These are phyloP conservation scores for Forbesichthys agassizii DNA, from an alignment of 2,113 vertebrate genomes.

Conservation along the genomic window DNA sequence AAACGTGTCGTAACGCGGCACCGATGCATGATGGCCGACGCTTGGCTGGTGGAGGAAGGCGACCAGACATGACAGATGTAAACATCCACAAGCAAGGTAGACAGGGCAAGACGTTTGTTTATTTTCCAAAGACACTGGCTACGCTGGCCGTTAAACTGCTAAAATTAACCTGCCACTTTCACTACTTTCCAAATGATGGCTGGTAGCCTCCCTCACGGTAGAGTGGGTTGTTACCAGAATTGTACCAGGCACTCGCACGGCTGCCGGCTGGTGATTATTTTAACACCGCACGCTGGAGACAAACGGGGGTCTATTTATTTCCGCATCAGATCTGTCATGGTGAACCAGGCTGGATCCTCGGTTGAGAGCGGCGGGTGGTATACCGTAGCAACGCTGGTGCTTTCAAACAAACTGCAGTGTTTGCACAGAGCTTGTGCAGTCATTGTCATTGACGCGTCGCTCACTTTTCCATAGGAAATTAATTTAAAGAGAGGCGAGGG, in stretches of 20 bases:
- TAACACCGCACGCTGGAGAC: too few relatives aligned
- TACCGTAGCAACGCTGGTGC: constrained; percentile 5
- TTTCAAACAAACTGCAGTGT: constrained; percentile 13
- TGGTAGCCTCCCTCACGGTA: not conserved
- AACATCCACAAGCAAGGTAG: not conserved
- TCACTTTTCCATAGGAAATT: not conserved
- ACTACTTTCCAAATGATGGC: not conserved
- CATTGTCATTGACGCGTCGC: constrained; percentile 15
- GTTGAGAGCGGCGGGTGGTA: constrained; percentile 43
- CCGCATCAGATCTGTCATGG: not conserved
- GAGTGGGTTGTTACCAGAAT: not conserved
- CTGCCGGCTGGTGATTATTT: too few relatives aligned
- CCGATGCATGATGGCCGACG: constrained; percentile 10
- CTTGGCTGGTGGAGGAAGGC: constrained; percentile 10
- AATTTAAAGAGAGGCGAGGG: not conserved
- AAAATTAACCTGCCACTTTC: constrained; percentile 7
- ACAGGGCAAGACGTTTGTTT: not conserved
- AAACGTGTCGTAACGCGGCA: constrained; percentile 33
- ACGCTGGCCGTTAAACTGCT: not conserved
- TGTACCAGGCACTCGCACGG: not conserved
- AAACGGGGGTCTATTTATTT: too few relatives aligned
- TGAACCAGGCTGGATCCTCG: constrained; percentile 11
- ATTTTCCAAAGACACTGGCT: not conserved
- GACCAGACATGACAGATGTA: constrained; percentile 3
- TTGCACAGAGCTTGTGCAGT: not conserved